A percentile compares a stretch with the other conserved stretches of the same genome.
phyloP scores from a whole-genome alignment of 30 jellyfish, hydroid and myxozoan genomes.

The Aurelia aurita complex sp. Pacific region DNA sequence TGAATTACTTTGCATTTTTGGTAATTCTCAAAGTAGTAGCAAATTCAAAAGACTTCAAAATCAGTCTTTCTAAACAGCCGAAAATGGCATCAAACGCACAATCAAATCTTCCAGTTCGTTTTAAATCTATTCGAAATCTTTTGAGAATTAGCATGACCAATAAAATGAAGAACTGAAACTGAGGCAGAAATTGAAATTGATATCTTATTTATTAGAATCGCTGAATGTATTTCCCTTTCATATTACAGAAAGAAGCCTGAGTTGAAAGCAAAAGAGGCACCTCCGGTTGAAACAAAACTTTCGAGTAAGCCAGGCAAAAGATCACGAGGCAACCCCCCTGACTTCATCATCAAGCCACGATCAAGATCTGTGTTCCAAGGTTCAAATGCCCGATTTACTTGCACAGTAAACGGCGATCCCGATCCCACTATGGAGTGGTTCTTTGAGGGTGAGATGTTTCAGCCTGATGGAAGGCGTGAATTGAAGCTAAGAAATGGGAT shows the following conservation, averaged over 20 bases:
- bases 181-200: neutral
- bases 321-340: conserved; percentile 80
- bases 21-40: neutral
- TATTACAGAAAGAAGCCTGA: neutral
- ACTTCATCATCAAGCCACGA: conserved; percentile 84
- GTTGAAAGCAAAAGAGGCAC: neutral
- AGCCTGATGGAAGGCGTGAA: conserved; percentile 63
- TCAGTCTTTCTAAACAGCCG: no score
- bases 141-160: no score
- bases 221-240: neutral
- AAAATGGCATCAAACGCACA: no score
- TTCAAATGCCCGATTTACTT: conserved; percentile 74
- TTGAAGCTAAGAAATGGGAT: conserved; percentile 61
- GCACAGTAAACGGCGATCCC: conserved; percentile 81
- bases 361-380: conserved; percentile 70
- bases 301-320: conserved; percentile 20
- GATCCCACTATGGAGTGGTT: conserved; percentile 84
- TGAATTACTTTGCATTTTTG: no score
- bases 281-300: conserved; percentile 30
- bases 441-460: conserved; percentile 65
- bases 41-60: neutral
- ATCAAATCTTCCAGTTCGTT: neutral
- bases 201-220: neutral
- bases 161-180: no score
- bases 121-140: no score